Evolutionary conservation across 2,113 vertebrate genomes (phyloP), one percentile per base, ranked within the genome.

Genomic region (Bucco capensis): DNA sequence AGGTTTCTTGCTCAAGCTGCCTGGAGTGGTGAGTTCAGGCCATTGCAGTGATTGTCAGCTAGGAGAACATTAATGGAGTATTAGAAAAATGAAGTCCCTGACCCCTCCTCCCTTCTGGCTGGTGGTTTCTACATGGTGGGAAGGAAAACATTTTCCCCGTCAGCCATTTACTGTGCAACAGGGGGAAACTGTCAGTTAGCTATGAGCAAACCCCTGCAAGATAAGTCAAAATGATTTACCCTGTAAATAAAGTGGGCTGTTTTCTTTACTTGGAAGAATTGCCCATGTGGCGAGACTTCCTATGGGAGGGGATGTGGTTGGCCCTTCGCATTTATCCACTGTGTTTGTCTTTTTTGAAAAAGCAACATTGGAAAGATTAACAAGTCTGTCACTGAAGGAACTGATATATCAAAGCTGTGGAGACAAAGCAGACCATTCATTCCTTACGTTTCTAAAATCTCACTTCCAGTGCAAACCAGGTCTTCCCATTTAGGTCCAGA

Each of bases 201-300:
- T 96, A 94, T 93, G 94, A 96, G 93, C 92, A 94, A 96, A 92
- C 88, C 94, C 80, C 93, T 96, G 94, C 89, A 95, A 97, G 95
- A 95, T 96, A 97, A 97, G 96, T 97, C 96, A 96, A 95, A 96
- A 97, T 97, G 96, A 97, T 97, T 97, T 97, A 97, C 95, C 95
- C 93, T 96, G 96, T 97, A 97, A 97, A 97, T 97, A 97, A 97
- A 96, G 95, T 88, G 95, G 88, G 94, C 89, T 97, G 96, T 97
- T 97, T 97, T 97, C 95, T 97, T 97, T 96, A 89, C 96, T 96
- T 93, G 89, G 94, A 95, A 96, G 96, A 97, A 97, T 95, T 95
- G 96, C 96, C 95, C 96, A 96, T 96, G 96, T 96, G 96, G 97
- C 51, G 96, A 97, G 94, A 97, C 95, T 96, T 97, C 96, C 95